A percentile compares a stretch with the other conserved stretches of the same genome.
Evolutionary conservation across 2,113 vertebrate genomes (phyloP).

Genomic region (Charina bottae): DNA sequence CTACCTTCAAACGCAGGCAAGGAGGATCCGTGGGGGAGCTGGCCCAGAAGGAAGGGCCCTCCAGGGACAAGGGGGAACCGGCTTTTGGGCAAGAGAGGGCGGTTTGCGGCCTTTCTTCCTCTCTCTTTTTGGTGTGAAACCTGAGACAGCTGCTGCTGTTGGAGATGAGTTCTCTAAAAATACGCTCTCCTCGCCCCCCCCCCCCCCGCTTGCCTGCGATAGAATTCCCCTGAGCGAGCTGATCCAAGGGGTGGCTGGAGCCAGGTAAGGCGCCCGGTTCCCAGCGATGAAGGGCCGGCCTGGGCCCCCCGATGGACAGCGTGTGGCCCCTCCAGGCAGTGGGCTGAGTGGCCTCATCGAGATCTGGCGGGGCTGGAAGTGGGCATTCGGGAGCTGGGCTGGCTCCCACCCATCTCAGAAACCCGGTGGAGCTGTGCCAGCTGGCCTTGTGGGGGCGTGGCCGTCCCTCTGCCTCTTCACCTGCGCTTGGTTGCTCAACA

Average conservation of each 20-base stretch:
- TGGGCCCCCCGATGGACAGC: neutral
- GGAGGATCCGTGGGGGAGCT: neutral
- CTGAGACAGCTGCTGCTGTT: neutral
- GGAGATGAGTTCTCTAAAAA: constrained; percentile 27
- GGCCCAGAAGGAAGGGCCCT: too few species aligned
- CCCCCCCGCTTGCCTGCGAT: fast-evolving
- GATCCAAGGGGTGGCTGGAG: neutral
- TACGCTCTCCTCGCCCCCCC: neutral
- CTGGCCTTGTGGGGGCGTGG: neutral
- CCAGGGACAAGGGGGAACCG: neutral
- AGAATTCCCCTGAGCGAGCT: constrained; percentile 15
- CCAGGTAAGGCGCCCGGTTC: neutral
- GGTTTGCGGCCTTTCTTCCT: neutral
- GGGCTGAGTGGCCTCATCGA: neutral
- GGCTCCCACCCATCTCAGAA: neutral
- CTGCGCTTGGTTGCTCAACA: neutral
- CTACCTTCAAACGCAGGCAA: neutral
- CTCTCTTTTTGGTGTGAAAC: constrained; percentile 18
- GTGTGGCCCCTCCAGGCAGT: neutral
- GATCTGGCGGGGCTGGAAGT: neutral
- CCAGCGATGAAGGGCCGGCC: neutral
- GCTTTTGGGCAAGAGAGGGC: neutral
- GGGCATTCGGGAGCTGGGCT: neutral
- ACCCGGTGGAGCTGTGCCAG: neutral
- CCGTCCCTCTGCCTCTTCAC: neutral